Evolutionary conservation across 2,113 vertebrate species (phyloP).

Genomic region (Tonatia bakeri): DNA sequence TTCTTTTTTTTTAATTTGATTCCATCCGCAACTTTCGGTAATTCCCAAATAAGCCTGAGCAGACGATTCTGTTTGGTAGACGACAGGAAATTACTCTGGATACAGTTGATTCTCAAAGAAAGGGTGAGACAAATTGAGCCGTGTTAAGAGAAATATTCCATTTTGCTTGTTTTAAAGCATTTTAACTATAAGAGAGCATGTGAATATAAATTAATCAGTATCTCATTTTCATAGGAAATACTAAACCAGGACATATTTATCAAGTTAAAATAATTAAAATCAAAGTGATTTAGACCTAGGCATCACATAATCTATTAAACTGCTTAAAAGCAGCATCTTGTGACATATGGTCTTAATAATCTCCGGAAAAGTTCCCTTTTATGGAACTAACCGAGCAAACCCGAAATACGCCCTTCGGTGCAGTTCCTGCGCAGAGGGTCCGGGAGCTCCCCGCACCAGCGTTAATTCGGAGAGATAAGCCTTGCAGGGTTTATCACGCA

Average conservation of each 20-base stretch:
- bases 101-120: constrained; percentile 8
- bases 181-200: background rate
- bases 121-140: constrained; percentile 33
- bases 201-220: background rate
- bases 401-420: background rate
- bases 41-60: constrained; percentile 73
- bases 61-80: constrained; percentile 60
- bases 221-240: background rate
- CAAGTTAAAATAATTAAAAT: constrained; percentile 37
- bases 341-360: background rate
- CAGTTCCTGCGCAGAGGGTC: background rate
- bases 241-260: background rate
- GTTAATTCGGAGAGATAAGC: background rate
- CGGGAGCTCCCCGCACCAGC: fast-evolving
- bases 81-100: constrained; percentile 52
- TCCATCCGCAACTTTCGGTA: constrained; percentile 67
- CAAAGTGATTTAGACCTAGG: background rate
- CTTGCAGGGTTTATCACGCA: background rate
- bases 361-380: background rate
- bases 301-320: constrained; percentile 34
- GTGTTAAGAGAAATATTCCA: constrained; percentile 5
- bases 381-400: background rate
- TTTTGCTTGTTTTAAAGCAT: background rate
- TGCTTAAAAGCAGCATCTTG: background rate
- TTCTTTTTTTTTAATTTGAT: constrained; percentile 63